Conservation (phyloP, 2,797 vertebrate genomes). For the Hyperoplus immaculatus region DNA sequence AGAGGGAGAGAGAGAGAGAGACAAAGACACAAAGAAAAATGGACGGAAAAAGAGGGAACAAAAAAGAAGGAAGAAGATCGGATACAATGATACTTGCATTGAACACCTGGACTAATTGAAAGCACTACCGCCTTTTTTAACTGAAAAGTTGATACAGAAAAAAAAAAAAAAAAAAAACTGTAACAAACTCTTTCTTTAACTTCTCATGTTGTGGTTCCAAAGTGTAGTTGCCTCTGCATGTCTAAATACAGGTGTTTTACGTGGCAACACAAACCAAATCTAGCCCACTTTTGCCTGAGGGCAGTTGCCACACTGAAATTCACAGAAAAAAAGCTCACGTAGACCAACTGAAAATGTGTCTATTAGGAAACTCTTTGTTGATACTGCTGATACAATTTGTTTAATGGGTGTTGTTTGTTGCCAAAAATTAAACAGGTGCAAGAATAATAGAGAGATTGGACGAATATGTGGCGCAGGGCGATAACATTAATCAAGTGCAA, state of each 20-base stretch:
- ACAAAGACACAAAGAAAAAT: constrained; percentile 24
- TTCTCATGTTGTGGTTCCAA: neutral
- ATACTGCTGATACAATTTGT: constrained; percentile 1
- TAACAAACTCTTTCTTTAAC: neutral
- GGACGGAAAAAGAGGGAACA: constrained; percentile 19
- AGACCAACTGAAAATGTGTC: constrained; percentile 2
- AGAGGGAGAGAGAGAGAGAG: neutral
- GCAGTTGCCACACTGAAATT: constrained; percentile 14
- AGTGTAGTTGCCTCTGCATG: neutral
- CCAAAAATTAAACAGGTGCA: neutral
- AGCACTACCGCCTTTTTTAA: constrained; percentile 49
- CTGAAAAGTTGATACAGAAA: constrained; percentile 28
- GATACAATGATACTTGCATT: constrained; percentile 46
- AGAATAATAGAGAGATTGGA: neutral
- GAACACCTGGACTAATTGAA: constrained; percentile 1
- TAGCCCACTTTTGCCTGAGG: neutral
- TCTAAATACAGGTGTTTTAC: constrained; percentile 4
- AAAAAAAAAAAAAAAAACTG: neutral
- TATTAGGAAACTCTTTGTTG: neutral
- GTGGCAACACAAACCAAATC: neutral
- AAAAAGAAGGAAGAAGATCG: constrained; percentile 38
- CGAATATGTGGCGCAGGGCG: neutral
- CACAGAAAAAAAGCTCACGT: neutral
- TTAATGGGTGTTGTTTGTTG: constrained; percentile 12
- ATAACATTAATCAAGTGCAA: constrained; percentile 20